Conservation (phyloP, 1,140 invertebrate genomes). For the Nasonia giraulti region DNA sequence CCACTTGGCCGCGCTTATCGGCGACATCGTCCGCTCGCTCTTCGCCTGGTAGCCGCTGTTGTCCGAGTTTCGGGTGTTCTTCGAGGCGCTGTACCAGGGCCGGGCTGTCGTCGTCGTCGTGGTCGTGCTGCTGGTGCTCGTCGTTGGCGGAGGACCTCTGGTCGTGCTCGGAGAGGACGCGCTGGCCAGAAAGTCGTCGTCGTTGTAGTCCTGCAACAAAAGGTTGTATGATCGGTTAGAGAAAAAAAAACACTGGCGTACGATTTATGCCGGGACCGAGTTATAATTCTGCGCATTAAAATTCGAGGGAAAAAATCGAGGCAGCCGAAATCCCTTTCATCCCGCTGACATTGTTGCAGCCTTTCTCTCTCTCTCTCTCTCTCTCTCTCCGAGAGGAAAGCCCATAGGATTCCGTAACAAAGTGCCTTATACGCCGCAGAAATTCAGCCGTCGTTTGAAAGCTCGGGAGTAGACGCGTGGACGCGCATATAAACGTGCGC, state of each 20-base stretch:
- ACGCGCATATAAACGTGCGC: background rate
- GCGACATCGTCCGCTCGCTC: constrained; percentile 66
- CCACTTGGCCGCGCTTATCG: constrained; percentile 67
- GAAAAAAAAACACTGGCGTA: background rate
- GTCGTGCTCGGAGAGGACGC: background rate
- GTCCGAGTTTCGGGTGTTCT: constrained; percentile 55
- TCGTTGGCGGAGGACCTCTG: constrained; percentile 38
- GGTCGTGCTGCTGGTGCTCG: constrained; percentile 52
- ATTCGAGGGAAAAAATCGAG: background rate
- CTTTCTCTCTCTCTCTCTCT: too few species aligned
- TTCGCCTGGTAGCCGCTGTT: constrained; percentile 64
- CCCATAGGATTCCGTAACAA: background rate
- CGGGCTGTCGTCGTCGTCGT: constrained; percentile 53
- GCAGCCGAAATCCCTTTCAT: background rate
- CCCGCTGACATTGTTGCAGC: background rate
- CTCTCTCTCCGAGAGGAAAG: background rate
- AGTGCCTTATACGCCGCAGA: background rate
- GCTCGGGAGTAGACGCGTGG: background rate
- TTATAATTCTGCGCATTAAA: background rate
- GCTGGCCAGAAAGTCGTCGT: constrained; percentile 56
- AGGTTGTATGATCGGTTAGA: background rate
- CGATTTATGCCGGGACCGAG: background rate
- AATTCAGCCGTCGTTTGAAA: background rate
- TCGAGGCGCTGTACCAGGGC: constrained; percentile 1
- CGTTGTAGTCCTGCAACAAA: constrained; percentile 63